Base-by-base conservation (phyloP, 1,140 invertebrate genomes). In the Drosophila sproati region DNA sequence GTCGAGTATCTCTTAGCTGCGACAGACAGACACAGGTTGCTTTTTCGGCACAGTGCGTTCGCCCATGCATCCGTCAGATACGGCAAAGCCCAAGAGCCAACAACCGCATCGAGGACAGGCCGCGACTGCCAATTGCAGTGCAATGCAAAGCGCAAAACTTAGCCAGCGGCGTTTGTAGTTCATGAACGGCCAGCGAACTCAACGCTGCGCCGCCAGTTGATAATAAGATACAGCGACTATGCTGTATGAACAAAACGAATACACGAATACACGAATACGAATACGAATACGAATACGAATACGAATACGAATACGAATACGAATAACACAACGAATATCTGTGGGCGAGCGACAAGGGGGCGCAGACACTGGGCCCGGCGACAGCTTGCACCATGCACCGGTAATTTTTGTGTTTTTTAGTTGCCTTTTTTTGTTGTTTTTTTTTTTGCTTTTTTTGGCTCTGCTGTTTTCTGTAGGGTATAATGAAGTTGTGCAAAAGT, bases 151-250 rank as follows among this genome's bases (percentile, higher is more conserved):
- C 45, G 43, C 32, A 28, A 80, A 73, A 70, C 78, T 68, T 66
- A 73, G 72, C 72, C 80, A 80, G 75, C 78, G 74, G 80, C 80
- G 77, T 82, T 82, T 82, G 80, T 82, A 82, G 80, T 82, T 82
- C 80, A 82, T 82, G 80, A 82, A 82, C 80, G 80, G 80, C 75
- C 80, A 82, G 71, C 80, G 80, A 82, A 82, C 80, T 76, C 80
- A 54, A n/a, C 55, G 51, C 20, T 20, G 20, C 20, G 20, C 20
- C 54, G 70, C 62, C 61, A 70, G 62, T 75, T 82, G 76, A 82
- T 82, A 82, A 81, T 78, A 82, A 81, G 71, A 78, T 75, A 78
- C 70, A 66, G 63, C 55, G 47, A 73, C 59, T 54, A 47, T 12
- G 12, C 37, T 32, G 7, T 32, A 59, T 59, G 50, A 47, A 55